Evolutionary conservation across 2,797 vertebrate genomes (phyloP), one percentile per base, ranked within the genome.

Genomic region (Phrynocephalus vlangalii): DNA sequence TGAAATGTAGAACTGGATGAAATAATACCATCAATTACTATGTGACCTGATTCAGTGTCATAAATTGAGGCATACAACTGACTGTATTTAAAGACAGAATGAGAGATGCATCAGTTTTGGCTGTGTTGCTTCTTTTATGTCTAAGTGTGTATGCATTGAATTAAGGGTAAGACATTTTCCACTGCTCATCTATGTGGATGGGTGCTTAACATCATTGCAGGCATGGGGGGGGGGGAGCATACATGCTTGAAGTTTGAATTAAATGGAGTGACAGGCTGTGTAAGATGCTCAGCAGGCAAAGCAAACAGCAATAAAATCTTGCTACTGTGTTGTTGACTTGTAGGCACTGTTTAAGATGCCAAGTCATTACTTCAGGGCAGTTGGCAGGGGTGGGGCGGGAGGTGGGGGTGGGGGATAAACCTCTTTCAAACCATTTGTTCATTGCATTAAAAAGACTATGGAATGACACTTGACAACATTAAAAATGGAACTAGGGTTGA

Each of bases 61-160:
- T 1, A 82, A n/a, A 70, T 6, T 48, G 66, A n/a, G 66, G 48
- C 38, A 28, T 28, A 26, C 10, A 50, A 28, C 50, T 50, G 20
- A 28, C 24, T 18, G 10, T 11, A 6, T 67, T 68, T 63, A 24
- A 24, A 68, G 63, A 52, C 28, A 15, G 18, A 50, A 28, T 70
- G 26, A 56, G 28, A n/a, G 33, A 79, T 83, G 82, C 86, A 70
- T 56, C 72, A 0, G 71, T 28, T 86, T 91, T 77, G 0, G 0
- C 6, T 2, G n/a, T 83, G 28, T 16, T 63, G 52, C 70, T 76
- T 76, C 82, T 72, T 18, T 1, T 5, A 15, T 38, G 24, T 85
- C 86, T 79, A 83, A 85, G 85, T 76, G 66, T 78, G 79, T 26
- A 88, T 86, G 86, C 79, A 28, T 24, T 66, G 15, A 84, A 89